Base-by-base conservation (phyloP, 2,797 vertebrate species). In the Danio tinwini region DNA sequence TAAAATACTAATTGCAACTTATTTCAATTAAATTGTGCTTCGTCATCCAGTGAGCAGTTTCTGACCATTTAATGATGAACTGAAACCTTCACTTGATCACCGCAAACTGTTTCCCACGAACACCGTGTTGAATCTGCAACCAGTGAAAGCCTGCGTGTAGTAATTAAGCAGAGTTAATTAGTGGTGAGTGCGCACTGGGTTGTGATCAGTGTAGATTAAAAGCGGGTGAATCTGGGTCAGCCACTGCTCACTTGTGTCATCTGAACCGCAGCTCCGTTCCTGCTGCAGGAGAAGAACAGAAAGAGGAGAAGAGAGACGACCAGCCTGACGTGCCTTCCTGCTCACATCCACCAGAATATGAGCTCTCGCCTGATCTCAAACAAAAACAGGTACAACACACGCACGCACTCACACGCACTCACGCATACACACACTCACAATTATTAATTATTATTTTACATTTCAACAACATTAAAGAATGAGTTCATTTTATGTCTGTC, bases 351-450 rank as follows among this genome's bases (percentile, higher is more conserved):
- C 93, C 94, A 45, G 93, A 95, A 88, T 96, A 95, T 89, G 93
- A 96, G 86, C 93, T 95, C 90, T 95, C 95, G 86, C 91, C 95
- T 93, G 95, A 96, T 90, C 93, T 95, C 92, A 95, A 96, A 94
- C 96, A 94, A 92, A 95, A 96, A 92, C 95, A 95, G 94, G 95
- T 96, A 82, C 29, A 40, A 62, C 44, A 50, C 40, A 45, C 29
- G 29, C 29, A 29, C 29, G 29, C 29, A 21, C 7, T 1, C 52
- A 37, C 39, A 5, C 0, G 49, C 29, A 29, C 29, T 29, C 29
- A 29, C 29, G 29, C 29, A 29, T 29, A 29, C 29, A 29, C 29
- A 29, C 29, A 29, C 29, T 29, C 29, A 29, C 29, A 29, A n/a
- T n/a, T n/a, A n/a, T n/a, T n/a, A n/a, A n/a, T n/a, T n/a, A n/a